Evolutionary conservation across 1,140 invertebrate genomes (phyloP).

Genomic region (Drosophila pruinosa): DNA sequence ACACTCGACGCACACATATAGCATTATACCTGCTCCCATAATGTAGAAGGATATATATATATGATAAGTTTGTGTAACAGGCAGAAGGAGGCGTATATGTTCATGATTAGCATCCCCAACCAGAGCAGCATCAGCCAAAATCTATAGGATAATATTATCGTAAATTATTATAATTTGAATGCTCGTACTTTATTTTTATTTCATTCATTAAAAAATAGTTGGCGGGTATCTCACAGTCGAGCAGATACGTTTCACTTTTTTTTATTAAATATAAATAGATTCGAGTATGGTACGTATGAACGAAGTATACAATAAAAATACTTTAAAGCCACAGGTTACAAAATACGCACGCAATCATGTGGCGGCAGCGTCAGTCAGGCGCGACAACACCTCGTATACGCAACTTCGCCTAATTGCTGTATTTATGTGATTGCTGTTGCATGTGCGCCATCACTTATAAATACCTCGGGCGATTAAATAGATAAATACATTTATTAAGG

Average conservation of each 20-base stretch:
- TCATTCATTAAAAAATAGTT: no score
- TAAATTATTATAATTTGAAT: no score
- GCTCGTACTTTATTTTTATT: no score
- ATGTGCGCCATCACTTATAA: constrained; percentile 37
- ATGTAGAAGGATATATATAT: no score
- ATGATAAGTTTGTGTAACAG: no score
- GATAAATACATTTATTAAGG: constrained; percentile 22
- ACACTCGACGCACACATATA: constrained; percentile 1
- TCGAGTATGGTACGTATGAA: background rate
- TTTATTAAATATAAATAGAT: constrained; percentile 21
- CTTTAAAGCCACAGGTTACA: constrained; percentile 30
- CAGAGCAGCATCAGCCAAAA: no score
- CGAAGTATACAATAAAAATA: constrained; percentile 8
- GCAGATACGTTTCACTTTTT: no score
- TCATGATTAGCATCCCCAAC: no score
- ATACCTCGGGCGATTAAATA: constrained; percentile 21
- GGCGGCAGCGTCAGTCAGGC: background rate
- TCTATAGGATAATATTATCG: no score
- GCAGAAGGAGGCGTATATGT: no score
- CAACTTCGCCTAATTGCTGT: constrained; percentile 53
- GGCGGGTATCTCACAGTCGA: no score
- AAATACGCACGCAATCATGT: constrained; percentile 22
- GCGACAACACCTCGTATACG: constrained; percentile 51
- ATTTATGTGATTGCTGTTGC: constrained; percentile 40
- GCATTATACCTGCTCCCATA: no score